A percentile compares a stretch with the other conserved stretches of the same genome.
phyloP scores from a whole-genome alignment of 2,113 vertebrate species.

The Labeo catla region DNA sequence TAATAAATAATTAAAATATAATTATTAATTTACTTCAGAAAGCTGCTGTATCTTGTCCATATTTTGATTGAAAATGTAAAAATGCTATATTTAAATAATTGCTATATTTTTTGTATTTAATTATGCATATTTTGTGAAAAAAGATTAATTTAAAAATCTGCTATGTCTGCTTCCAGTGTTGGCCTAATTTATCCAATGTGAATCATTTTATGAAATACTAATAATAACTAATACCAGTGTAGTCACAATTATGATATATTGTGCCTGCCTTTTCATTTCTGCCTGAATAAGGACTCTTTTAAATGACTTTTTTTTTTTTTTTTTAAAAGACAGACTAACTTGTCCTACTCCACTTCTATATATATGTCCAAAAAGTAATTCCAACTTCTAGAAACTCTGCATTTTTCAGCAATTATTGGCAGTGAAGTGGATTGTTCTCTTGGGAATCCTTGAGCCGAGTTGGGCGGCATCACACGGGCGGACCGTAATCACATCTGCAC shows the following conservation, averaged over 20 bases:
- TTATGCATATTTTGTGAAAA: no score
- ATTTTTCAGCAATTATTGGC: conserved; percentile 9
- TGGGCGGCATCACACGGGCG: conserved; percentile 57
- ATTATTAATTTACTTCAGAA: no score
- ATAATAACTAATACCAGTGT: not conserved
- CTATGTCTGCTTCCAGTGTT: no score
- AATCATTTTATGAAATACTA: no score
- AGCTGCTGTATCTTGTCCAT: no score
- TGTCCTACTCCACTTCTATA: not conserved
- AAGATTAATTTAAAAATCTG: no score
- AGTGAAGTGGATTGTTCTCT: not conserved
- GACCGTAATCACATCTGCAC: conserved; percentile 53
- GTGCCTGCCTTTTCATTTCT: not conserved
- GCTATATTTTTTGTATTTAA: no score
- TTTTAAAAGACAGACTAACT: not conserved
- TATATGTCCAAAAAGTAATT: conserved; percentile 3
- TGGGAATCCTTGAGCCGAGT: conserved; percentile 55
- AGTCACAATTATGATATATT: not conserved
- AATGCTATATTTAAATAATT: no score
- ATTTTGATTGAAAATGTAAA: no score
- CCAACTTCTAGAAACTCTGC: conserved; percentile 3
- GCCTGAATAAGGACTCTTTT: not conserved
- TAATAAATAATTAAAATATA: no score
- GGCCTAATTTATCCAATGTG: not conserved
- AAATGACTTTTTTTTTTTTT: no score